These are phyloP conservation scores for Ophion ventricosus DNA, from an alignment of 2,888 invertebrate species.

Conservation along the genomic window DNA sequence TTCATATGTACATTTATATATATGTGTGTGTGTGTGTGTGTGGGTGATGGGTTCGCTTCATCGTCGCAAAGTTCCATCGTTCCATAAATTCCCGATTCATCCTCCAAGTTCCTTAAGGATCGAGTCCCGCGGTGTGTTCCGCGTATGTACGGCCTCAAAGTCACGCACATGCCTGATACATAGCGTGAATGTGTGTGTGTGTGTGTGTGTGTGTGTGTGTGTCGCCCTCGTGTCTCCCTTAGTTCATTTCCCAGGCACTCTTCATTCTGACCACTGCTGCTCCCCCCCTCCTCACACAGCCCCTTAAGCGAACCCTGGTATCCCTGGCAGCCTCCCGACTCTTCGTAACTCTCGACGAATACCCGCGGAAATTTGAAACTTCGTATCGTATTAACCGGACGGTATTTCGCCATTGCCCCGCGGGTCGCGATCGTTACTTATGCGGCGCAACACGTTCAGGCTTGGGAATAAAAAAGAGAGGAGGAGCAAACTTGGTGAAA, in stretches of 20 bases:
- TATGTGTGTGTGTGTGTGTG: neutral
- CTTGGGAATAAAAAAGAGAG: slow-evolving; percentile 21
- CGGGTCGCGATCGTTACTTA: slow-evolving; percentile 70
- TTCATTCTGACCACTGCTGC: neutral
- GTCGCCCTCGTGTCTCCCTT: slow-evolving; percentile 17
- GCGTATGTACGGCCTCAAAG: slow-evolving; percentile 28
- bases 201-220: neutral
- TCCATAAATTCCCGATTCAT: slow-evolving; percentile 78
- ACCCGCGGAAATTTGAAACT: slow-evolving; percentile 73
- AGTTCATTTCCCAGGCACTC: slow-evolving; percentile 23
- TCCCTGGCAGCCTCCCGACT: slow-evolving; percentile 58
- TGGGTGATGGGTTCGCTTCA: slow-evolving; percentile 59
- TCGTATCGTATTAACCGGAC: slow-evolving; percentile 72
- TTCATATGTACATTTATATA: slow-evolving; percentile 40
- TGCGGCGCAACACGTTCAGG: slow-evolving; percentile 50
- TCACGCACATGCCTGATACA: slow-evolving; percentile 32
- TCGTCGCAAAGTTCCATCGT: slow-evolving; percentile 69
- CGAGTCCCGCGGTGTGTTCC: slow-evolving; percentile 22
- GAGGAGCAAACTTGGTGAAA: neutral
- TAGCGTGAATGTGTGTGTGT: neutral
- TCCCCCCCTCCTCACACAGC: neutral
- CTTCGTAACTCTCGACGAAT: slow-evolving; percentile 69
- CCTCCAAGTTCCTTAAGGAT: slow-evolving; percentile 61
- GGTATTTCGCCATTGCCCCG: slow-evolving; percentile 69
- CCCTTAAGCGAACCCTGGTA: slow-evolving; percentile 49